Conservation (phyloP, 2,113 vertebrate species). For the Trogon surrucura region DNA sequence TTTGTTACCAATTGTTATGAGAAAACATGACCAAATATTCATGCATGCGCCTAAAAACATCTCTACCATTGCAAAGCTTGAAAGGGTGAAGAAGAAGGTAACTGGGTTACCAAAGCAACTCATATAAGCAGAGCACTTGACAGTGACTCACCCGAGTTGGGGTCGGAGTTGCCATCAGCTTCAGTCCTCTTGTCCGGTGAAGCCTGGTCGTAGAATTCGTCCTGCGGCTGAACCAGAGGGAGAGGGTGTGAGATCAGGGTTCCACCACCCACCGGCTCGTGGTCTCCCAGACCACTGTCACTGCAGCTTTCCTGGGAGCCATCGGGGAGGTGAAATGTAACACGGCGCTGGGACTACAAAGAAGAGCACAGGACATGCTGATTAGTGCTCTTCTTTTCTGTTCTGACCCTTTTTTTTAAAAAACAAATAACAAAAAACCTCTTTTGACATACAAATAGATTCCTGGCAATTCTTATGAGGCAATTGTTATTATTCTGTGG, state of each 20-base stretch:
- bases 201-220: conserved; percentile 97
- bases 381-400: conserved; percentile 84
- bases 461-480: neutral
- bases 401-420: neutral
- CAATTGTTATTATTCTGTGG: neutral
- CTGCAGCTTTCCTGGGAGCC: conserved; percentile 99
- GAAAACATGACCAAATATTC: neutral
- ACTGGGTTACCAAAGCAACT: neutral
- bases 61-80: neutral
- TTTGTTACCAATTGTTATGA: neutral
- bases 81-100: neutral
- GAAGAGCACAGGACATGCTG: conserved; percentile 90
- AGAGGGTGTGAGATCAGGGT: conserved; percentile 98
- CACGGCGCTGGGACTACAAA: conserved; percentile 98
- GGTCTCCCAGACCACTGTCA: conserved; percentile 99
- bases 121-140: neutral
- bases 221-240: conserved; percentile 99
- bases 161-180: conserved; percentile 98
- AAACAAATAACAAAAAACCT: too few relatives aligned
- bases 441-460: neutral
- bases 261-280: conserved; percentile 96
- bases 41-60: neutral
- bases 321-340: conserved; percentile 99
- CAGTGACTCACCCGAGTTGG: conserved; percentile 93
- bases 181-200: conserved; percentile 99